Conservation (phyloP, 1,140 invertebrate species). For the Eurosta solidaginis region DNA sequence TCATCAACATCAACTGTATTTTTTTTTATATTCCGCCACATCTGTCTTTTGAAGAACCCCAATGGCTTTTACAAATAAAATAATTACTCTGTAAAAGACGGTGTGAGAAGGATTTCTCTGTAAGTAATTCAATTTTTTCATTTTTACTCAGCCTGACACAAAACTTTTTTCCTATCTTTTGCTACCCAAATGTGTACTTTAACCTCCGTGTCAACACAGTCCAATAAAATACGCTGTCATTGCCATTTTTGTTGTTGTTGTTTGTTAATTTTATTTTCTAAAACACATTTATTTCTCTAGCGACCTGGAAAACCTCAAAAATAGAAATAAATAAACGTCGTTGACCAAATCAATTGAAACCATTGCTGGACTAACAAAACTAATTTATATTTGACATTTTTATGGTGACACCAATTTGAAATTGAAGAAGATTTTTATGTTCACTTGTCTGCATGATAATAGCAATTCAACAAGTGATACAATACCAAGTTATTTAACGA, state of each 20-base stretch:
- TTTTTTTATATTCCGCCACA: not conserved
- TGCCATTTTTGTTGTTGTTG: not conserved
- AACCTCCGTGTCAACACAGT: not conserved
- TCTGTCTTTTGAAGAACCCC: not conserved
- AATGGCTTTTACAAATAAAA: not conserved
- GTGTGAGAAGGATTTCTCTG: not conserved
- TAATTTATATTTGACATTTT: no score
- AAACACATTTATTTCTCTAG: not conserved
- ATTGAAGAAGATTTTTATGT: no score
- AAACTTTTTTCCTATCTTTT: not conserved
- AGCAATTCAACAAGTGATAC: no score
- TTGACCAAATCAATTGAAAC: no score
- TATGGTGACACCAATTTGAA: no score
- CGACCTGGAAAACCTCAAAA: not conserved
- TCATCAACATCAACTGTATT: not conserved
- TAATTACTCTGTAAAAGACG: not conserved
- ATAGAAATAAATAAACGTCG: no score
- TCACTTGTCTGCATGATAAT: no score
- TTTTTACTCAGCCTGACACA: not conserved
- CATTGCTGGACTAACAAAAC: no score
- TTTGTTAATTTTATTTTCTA: slow-evolving; percentile 5
- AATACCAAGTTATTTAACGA: no score
- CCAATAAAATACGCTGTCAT: not conserved
- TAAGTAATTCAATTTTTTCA: not conserved
- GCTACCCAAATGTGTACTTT: not conserved